Evolutionary conservation across 2,797 vertebrate species (phyloP).

Genomic region (Rhinichthys osculus): DNA sequence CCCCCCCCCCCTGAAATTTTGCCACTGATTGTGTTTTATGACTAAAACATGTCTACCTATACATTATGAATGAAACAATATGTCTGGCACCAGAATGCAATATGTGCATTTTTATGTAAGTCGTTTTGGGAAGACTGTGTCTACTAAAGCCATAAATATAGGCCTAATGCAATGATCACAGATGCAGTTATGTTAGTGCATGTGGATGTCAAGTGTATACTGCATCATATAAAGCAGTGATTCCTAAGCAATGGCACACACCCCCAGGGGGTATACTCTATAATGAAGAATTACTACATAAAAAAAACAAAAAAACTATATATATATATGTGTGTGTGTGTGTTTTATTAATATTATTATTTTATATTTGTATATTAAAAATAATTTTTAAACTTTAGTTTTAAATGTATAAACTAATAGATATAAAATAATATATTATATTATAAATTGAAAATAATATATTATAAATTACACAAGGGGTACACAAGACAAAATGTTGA

Average conservation of each 20-base stretch:
- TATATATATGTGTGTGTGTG: not conserved
- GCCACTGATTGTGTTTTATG: slow-evolving; percentile 32
- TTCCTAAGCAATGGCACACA: not conserved
- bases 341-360: too few relatives aligned
- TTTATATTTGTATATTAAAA: too few relatives aligned
- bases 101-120: not conserved
- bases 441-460: too few relatives aligned
- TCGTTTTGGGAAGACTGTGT: not conserved
- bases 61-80: not conserved
- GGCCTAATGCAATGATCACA: not conserved
- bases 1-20: not conserved
- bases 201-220: not conserved
- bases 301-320: too few relatives aligned
- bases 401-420: too few relatives aligned
- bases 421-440: too few relatives aligned
- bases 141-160: not conserved
- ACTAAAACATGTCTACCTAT: slow-evolving; percentile 11
- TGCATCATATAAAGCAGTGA: slow-evolving; percentile 1
- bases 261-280: not conserved
- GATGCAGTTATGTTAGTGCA: slow-evolving; percentile 1
- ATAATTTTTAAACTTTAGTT: too few relatives aligned
- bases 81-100: not conserved
- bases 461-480: too few relatives aligned
- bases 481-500: too few relatives aligned
- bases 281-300: too few relatives aligned